phyloP scores from a whole-genome alignment of 1,140 invertebrate genomes.

The Tetragonula clypearis region DNA sequence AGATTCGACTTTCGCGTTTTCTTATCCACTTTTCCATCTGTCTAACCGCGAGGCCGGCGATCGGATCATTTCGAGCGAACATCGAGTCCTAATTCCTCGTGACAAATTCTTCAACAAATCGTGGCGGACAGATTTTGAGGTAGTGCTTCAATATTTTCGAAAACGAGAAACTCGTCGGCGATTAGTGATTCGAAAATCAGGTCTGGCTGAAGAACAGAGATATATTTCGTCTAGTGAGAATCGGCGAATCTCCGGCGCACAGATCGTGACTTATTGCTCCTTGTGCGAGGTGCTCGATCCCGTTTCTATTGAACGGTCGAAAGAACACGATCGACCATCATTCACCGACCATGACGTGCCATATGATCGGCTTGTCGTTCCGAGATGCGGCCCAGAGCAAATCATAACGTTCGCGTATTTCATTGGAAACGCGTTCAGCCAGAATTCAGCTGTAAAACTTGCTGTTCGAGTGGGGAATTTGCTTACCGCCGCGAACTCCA shows the following conservation, averaged over 20 bases:
- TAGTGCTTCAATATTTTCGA: no score
- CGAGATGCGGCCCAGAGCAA: background rate
- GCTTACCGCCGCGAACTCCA: slow-evolving; percentile 41
- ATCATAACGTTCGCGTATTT: slow-evolving; percentile 24
- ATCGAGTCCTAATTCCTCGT: background rate
- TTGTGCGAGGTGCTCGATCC: no score
- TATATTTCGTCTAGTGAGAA: no score
- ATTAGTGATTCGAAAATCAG: no score
- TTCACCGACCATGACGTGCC: background rate
- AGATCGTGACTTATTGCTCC: no score
- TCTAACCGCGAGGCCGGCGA: background rate
- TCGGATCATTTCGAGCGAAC: background rate
- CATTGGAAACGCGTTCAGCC: slow-evolving; percentile 47
- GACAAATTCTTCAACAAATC: no score
- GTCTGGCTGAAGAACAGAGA: no score
- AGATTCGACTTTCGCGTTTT: background rate
- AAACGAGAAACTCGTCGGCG: no score
- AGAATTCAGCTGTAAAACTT: slow-evolving; percentile 55
- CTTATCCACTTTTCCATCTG: background rate
- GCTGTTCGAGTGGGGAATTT: slow-evolving; percentile 31
- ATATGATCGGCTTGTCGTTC: slow-evolving; percentile 9
- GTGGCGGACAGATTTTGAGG: no score
- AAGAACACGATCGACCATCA: no score
- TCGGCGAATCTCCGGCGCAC: no score
- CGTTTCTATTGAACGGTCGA: no score